A percentile compares a stretch with the other conserved stretches of the same genome.
phyloP scores from a whole-genome alignment of 2,797 vertebrate species.

The Dromococcyx pavoninus region DNA sequence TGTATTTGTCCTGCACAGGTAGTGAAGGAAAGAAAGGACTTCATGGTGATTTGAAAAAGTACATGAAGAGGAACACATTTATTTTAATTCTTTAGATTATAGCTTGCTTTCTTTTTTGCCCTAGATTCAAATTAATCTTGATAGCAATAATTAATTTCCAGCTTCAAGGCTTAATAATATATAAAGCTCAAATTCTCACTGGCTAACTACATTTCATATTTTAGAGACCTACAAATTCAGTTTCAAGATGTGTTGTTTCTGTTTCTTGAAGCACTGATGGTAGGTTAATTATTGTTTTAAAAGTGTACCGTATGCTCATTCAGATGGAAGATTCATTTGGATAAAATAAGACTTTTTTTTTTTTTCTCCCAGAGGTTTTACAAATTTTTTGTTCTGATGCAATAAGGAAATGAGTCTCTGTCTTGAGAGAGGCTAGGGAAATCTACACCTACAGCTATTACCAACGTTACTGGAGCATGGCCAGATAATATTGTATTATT shows the following conservation, averaged over 20 bases:
- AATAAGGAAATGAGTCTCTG: background rate
- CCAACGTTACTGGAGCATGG: background rate
- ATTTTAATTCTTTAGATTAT: background rate
- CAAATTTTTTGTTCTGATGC: background rate
- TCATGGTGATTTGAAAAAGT: background rate
- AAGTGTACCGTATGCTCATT: background rate
- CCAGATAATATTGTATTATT: background rate
- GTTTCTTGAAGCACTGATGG: background rate
- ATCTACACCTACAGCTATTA: constrained; percentile 7
- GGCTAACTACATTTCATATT: constrained; percentile 39
- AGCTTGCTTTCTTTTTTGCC: background rate
- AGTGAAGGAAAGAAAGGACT: background rate
- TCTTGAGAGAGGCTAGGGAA: background rate
- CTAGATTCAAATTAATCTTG: constrained; percentile 23
- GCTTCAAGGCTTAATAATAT: constrained; percentile 42
- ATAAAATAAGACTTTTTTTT: background rate
- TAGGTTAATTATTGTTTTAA: constrained; percentile 19
- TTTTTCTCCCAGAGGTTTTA: background rate
- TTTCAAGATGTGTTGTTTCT: background rate
- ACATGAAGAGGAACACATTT: background rate
- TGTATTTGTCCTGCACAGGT: background rate
- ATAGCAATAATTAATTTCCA: constrained; percentile 58
- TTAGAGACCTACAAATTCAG: constrained; percentile 2
- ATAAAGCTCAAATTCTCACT: constrained; percentile 4
- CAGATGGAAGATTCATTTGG: background rate